A percentile compares a stretch with the other conserved stretches of the same genome.
phyloP scores from a whole-genome alignment of 2,888 invertebrate species.

The Epirrhoe tristata region DNA sequence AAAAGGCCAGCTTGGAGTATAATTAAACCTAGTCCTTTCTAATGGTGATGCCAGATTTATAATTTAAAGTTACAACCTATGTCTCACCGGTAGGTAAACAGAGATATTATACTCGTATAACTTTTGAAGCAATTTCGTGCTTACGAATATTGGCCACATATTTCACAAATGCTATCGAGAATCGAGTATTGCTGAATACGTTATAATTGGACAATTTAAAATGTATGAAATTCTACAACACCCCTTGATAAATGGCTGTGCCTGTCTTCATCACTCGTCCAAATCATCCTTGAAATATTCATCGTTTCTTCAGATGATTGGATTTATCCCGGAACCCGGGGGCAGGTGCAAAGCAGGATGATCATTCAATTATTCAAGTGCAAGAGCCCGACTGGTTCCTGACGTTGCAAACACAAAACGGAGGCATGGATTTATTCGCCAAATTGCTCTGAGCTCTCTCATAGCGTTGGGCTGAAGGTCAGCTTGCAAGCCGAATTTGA shows the following conservation, averaged over 20 bases:
- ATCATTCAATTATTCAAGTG: slow-evolving; percentile 62
- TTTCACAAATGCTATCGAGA: not conserved
- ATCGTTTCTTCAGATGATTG: slow-evolving; percentile 37
- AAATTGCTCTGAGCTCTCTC: slow-evolving; percentile 57
- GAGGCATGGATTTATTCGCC: slow-evolving; percentile 65
- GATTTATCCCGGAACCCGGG: slow-evolving; percentile 34
- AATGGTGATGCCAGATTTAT: slow-evolving; percentile 41
- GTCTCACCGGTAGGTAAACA: slow-evolving; percentile 10
- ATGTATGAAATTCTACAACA: slow-evolving; percentile 8
- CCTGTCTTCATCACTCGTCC: slow-evolving; percentile 9
- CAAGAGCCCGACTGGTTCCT: slow-evolving; percentile 54
- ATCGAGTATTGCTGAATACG: not conserved
- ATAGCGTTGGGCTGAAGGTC: slow-evolving; percentile 28
- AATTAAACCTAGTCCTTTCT: slow-evolving; percentile 39
- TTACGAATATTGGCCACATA: not conserved
- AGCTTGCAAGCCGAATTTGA: slow-evolving; percentile 19
- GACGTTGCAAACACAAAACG: slow-evolving; percentile 60
- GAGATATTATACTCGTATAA: not conserved
- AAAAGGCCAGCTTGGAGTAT: slow-evolving; percentile 34
- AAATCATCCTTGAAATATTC: slow-evolving; percentile 28
- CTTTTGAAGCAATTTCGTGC: not conserved
- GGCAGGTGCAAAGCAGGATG: slow-evolving; percentile 50
- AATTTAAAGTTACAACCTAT: slow-evolving; percentile 38
- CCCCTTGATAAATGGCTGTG: slow-evolving; percentile 12
- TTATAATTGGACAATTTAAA: not conserved